phyloP scores from a whole-genome alignment of 2,797 vertebrate species.

The Melanotaenia parkinsoni region DNA sequence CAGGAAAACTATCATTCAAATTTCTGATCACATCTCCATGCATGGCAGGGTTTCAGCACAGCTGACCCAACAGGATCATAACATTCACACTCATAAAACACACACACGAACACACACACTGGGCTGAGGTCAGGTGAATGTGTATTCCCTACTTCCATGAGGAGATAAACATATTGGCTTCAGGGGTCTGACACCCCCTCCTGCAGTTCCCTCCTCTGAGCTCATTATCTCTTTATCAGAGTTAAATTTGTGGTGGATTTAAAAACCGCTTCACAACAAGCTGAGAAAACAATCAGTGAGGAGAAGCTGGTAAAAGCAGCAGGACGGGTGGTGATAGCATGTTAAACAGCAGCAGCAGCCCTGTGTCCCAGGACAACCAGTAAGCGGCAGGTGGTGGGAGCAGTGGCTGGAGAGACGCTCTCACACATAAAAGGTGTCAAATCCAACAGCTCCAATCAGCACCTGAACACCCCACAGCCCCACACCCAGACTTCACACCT shows the following conservation, averaged over 20 bases:
- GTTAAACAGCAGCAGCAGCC: neutral
- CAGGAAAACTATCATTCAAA: no score
- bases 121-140: no score
- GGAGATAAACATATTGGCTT: neutral
- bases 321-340: neutral
- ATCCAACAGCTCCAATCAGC: conserved; percentile 32
- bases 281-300: neutral
- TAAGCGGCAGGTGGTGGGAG: conserved; percentile 37
- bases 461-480: conserved; percentile 16
- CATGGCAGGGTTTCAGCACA: no score
- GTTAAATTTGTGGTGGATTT: neutral
- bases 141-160: neutral
- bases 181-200: neutral
- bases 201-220: neutral
- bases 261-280: neutral
- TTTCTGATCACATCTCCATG: no score
- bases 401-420: neutral
- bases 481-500: conserved; percentile 43
- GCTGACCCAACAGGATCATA: no score
- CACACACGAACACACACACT: neutral
- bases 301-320: neutral
- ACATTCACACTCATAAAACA: neutral
- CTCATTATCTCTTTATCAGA: conserved; percentile 1
- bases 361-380: conserved; percentile 9
- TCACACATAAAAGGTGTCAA: conserved; percentile 30